Evolutionary conservation across 2,888 invertebrate species (phyloP), one percentile per base, ranked within the genome.

Genomic region (Sisyra terminalis): DNA sequence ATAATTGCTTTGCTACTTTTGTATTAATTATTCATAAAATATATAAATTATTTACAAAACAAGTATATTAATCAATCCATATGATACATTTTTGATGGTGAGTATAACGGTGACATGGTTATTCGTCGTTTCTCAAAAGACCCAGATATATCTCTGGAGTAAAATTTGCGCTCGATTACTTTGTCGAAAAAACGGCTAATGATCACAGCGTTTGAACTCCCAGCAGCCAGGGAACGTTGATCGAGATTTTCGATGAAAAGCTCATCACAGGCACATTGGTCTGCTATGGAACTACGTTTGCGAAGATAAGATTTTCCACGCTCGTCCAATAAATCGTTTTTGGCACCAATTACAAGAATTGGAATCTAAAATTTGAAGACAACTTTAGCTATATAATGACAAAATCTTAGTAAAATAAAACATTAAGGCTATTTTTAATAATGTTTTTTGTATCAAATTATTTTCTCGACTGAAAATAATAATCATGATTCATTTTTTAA

Each of bases 131-230:
- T 53, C 37, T 61, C 60, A 6, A 50, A 50, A 48, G 56, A 59
- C 3, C 60, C 56, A 36, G 52, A 53, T 15, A 48, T 45, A 17
- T 57, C 56, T 46, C 55, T 57, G 42, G 53, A 50, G 46, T 61
- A 57, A 51, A 63, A 65, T 37, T 63, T 58, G 49, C 67, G 64
- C 53, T 75, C 73, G 46, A 76, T 75, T 9, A 74, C 78, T 65
- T 87, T 87, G 64, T 97, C 96, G 60, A 93, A 93, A 66, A 96
- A 97, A 55, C 90, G 73, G 2, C 87, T 83, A 18, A 97, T 63
- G 62, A 93, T 93, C 0, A 97, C 92, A 7, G 93, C 81, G 58
- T 93, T 92, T 44, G 90, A 88, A 3, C 89, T 86, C 2, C 94
- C 96, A 4, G 96, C 88, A n/a, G 90, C 87, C 46, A 96, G 64